Evolutionary conservation across 1,140 invertebrate genomes (phyloP), one percentile per base, ranked within the genome.

Genomic region (Heliconius hermathena): DNA sequence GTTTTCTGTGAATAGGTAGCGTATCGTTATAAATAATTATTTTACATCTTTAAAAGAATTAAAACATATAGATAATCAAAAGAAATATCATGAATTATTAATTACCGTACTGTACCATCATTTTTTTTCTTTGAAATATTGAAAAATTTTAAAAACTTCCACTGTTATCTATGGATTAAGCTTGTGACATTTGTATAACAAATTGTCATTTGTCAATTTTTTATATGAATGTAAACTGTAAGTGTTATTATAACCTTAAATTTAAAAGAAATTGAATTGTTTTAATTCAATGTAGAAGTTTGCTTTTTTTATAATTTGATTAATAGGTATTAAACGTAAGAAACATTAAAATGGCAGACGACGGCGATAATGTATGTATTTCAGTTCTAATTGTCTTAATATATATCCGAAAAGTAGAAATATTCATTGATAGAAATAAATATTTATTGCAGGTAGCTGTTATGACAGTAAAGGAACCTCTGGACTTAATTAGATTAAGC

Each of bases 401-500:
- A 26, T 6, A 66, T n/a, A 66, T 29, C 0, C 26, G 60, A 29
- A 29, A 26, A 26, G 2, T 29, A 70, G 49, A 20, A 18, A 36
- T 18, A 60, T 70, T 73, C 13, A 38, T 71, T 11, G 3, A 57
- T 71, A 20, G 13, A 33, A 49, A 54, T 57, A 73, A 73, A 71
- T 70, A 29, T 52, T 78, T 26, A 66, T 75, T 90, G 70, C 84
- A 97, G 97, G 96, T 97, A 49, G 96, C 97, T 82, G 96, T 97
- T 46, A 97, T 98, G 92, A 97, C 98, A 76, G 98, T 99, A 1
- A 99, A 99, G 95, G 99, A 99, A 93, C 99, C 99, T 0, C 94
- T 99, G 36, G 99, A 99, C 96, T 95, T 99, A 33, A 98, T 99
- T 83, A 96, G 99, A 80, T 95, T 99, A 5, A 99, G 98, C 95